Base-by-base conservation (phyloP, 2,888 invertebrate species). In the Hemicrepidius hirtus region DNA sequence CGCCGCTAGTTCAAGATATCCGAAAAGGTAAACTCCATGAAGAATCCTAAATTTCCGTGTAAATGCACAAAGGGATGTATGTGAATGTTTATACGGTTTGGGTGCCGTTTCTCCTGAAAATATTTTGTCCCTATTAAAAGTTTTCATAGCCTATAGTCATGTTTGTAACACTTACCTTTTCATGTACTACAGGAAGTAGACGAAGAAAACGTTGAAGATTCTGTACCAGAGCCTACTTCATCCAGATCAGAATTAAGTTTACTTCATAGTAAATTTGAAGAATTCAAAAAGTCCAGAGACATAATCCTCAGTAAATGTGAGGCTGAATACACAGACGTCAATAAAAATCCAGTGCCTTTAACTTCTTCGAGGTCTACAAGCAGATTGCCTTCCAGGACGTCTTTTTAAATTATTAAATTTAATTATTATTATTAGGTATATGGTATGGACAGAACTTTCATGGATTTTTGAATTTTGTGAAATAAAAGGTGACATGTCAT, bases 131-230 rank as follows among this genome's bases (percentile, higher is more conserved):
- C n/a, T n/a, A n/a, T n/a, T n/a, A n/a, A n/a, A n/a, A n/a, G n/a
- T n/a, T n/a, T n/a, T n/a, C n/a, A n/a, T n/a, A n/a, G n/a, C n/a
- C n/a, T n/a, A n/a, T n/a, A n/a, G n/a, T n/a, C n/a, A n/a, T 32
- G 4, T 32, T 32, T 9, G 32, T 32, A 32, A 32, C 7, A 44
- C 44, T 44, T 44, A 44, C 44, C 44, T 13, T 49, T 49, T 49
- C 1, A 10, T 49, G 12, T 20, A 9, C n/a, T 46, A 32, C 53
- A 92, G 90, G 93, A 93, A 86, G 92, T 93, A 16, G 92, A 92
- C 79, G 93, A 92, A 82, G 92, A 92, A 44, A 90, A 88, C 77
- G 85, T 88, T 10, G 88, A 89, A 50, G 88, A 88, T 40, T 80
- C 84, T 62, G 76, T 82, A 24, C 82, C 83, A 40, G 82, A 86